Percentiles rank a stretch among this genome's conserved stretches.
phyloP scores from a whole-genome alignment of 2,797 vertebrate species.

The Sebastes oblongus region DNA sequence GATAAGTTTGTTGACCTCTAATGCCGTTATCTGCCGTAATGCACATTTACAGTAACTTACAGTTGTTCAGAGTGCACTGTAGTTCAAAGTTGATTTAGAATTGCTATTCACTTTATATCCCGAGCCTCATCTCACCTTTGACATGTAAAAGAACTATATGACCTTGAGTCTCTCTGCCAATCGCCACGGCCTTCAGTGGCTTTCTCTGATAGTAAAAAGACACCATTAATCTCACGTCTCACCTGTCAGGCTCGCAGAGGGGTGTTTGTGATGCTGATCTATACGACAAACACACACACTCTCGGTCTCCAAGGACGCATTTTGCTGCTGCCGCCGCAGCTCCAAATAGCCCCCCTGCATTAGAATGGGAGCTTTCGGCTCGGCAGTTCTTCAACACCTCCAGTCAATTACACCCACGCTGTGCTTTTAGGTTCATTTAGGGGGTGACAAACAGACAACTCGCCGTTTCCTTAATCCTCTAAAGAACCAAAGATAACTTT shows the following conservation, averaged over 20 bases:
- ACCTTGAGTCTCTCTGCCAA: slow-evolving; percentile 45
- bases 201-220: slow-evolving; percentile 50
- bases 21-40: not conserved
- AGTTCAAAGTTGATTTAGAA: slow-evolving; percentile 5
- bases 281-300: slow-evolving; percentile 17
- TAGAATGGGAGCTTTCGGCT: slow-evolving; percentile 13
- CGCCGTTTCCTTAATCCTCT: slow-evolving; percentile 12
- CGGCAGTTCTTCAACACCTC: not conserved
- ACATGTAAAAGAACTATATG: slow-evolving; percentile 7
- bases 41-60: not conserved
- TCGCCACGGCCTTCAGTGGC: slow-evolving; percentile 28
- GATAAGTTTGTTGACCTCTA: not conserved
- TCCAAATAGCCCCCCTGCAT: not conserved
- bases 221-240: slow-evolving; percentile 66
- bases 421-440: slow-evolving; percentile 13
- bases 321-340: slow-evolving; percentile 27
- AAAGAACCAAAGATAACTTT: slow-evolving; percentile 17
- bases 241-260: slow-evolving; percentile 49
- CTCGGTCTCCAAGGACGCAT: slow-evolving; percentile 51
- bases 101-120: slow-evolving; percentile 27
- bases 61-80: not conserved
- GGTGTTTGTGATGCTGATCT: slow-evolving; percentile 48
- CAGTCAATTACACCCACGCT: not conserved
- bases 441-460: not conserved
- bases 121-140: slow-evolving; percentile 42